Evolutionary conservation across 2,797 vertebrate species (phyloP).

Genomic region (Cossypha polioptera): DNA sequence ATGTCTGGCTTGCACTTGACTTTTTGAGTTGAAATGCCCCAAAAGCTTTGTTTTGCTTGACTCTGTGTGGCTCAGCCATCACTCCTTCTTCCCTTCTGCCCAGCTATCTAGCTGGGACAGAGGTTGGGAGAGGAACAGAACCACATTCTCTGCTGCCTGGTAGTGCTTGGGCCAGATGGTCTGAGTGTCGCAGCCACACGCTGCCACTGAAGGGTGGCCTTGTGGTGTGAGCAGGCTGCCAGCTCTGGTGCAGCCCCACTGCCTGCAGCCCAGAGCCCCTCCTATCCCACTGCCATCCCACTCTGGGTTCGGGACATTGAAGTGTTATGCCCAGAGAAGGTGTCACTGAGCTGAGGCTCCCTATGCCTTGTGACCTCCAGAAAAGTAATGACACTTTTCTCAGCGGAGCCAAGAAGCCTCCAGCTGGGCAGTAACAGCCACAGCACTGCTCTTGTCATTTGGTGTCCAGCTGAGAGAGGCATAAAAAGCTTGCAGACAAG

Average conservation of each 20-base stretch:
- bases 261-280: neutral
- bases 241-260: neutral
- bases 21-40: neutral
- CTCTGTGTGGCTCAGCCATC: neutral
- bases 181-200: fast-evolving
- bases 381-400: neutral
- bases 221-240: neutral
- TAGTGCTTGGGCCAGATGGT: no score
- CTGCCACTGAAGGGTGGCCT: neutral
- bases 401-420: neutral
- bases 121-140: neutral
- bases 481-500: neutral
- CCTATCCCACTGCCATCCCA: neutral
- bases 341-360: neutral
- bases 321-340: neutral
- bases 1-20: neutral
- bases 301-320: no score
- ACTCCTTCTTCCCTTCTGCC: neutral
- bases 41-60: neutral
- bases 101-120: neutral
- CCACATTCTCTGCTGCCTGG: neutral
- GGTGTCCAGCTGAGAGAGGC: neutral
- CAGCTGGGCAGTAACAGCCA: neutral
- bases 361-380: neutral
- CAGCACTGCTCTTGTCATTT: neutral